Evolutionary conservation across 2,888 invertebrate species (phyloP).

Genomic region (Eilema caniola): DNA sequence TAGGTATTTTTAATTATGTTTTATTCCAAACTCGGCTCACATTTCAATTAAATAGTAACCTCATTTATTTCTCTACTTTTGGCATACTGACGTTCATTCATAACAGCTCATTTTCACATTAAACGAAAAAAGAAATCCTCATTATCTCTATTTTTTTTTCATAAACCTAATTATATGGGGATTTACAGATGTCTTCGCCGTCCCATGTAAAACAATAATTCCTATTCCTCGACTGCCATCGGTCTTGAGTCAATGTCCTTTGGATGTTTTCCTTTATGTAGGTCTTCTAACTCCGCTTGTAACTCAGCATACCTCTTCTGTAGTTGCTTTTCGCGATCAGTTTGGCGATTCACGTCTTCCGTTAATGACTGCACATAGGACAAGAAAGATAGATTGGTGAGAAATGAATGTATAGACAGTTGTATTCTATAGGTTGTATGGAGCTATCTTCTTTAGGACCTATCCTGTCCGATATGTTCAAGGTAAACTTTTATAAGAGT

Average conservation of each 20-base stretch:
- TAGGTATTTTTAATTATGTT: not conserved
- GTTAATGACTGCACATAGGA: conserved; percentile 89
- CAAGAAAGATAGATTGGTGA: conserved; percentile 1
- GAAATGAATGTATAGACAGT: not conserved
- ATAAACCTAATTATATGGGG: conserved; percentile 1
- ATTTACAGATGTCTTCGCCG: not conserved
- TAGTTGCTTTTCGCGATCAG: conserved; percentile 95
- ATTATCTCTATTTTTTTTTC: not conserved
- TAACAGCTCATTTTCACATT: not conserved
- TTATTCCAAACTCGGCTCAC: not conserved
- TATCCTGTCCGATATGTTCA: no score
- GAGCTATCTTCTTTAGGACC: no score
- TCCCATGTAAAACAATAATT: conserved; percentile 3
- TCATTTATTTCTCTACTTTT: not conserved
- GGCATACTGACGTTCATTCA: not conserved
- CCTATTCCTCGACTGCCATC: conserved; percentile 50
- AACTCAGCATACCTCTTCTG: conserved; percentile 94
- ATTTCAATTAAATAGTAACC: not conserved
- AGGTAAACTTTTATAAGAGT: no score
- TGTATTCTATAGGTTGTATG: no score
- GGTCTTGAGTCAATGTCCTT: conserved; percentile 53
- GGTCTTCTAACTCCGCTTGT: conserved; percentile 87
- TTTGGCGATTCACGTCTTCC: conserved; percentile 97
- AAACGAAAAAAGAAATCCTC: not conserved
- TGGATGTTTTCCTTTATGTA: conserved; percentile 68